These are phyloP conservation scores for Hemicordylus capensis DNA, from an alignment of 2,113 vertebrate genomes.

Conservation along the genomic window DNA sequence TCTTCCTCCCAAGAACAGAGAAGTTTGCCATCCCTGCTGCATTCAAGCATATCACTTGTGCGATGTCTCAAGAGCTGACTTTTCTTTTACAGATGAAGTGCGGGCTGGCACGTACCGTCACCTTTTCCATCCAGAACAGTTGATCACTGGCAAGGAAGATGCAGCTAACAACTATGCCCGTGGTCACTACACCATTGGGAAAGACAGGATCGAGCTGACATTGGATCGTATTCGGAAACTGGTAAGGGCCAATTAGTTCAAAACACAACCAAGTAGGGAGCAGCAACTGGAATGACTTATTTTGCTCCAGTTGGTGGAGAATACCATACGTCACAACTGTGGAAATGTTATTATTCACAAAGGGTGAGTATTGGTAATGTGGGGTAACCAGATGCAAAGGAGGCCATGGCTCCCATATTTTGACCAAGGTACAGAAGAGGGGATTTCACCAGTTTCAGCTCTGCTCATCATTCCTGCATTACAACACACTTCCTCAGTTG, in stretches of 20 bases:
- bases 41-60: not conserved
- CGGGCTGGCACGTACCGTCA: constrained; percentile 70
- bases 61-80: not conserved
- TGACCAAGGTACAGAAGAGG: no score
- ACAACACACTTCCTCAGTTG: no score
- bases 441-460: no score
- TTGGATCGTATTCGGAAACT: constrained; percentile 77
- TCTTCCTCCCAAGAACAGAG: not conserved
- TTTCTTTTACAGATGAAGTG: constrained; percentile 71
- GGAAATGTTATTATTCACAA: no score
- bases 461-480: no score
- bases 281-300: not conserved
- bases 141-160: constrained; percentile 79
- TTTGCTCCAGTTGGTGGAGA: not conserved
- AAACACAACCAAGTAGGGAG: accelerated
- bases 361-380: no score
- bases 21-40: not conserved
- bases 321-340: not conserved
- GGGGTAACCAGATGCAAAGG: no score
- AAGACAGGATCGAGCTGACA: constrained; percentile 74
- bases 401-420: no score
- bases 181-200: constrained; percentile 77
- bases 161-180: constrained; percentile 80
- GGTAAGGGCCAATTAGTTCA: constrained; percentile 54
- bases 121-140: constrained; percentile 77